phyloP scores from a whole-genome alignment of 2,888 invertebrate genomes.

The Rotaria sp. region DNA sequence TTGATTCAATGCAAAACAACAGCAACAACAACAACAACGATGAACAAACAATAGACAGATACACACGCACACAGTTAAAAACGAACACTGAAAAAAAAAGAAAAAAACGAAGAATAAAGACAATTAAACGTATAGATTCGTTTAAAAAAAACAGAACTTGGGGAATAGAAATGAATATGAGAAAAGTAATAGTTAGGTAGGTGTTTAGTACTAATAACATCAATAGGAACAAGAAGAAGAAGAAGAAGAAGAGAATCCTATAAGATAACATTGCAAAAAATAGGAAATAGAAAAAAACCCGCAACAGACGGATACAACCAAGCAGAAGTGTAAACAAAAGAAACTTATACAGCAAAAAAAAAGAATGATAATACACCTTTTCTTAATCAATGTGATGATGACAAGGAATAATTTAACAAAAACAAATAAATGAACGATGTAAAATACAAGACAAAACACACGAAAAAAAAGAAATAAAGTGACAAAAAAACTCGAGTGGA shows the following conservation, averaged over 20 bases:
- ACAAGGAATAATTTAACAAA: background rate
- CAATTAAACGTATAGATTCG: background rate
- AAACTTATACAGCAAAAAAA: background rate
- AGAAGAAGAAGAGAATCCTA: background rate
- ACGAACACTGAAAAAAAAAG: constrained; percentile 1
- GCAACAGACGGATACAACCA: background rate
- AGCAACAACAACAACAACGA: background rate
- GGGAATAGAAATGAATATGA: background rate
- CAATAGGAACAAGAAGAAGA: background rate
- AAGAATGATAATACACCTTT: background rate
- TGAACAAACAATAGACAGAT: background rate
- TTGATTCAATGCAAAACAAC: background rate
- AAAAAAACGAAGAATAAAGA: background rate
- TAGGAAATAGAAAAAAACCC: background rate
- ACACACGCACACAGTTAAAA: background rate
- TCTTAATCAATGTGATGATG: background rate
- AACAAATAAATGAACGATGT: background rate
- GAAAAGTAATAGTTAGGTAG: background rate
- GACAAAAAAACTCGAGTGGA: background rate
- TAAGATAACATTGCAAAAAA: constrained; percentile 7
- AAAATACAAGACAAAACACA: constrained; percentile 9
- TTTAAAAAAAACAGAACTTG: background rate
- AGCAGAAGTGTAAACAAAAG: background rate
- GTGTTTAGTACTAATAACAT: background rate
- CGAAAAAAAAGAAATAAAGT: background rate